Base-by-base conservation (phyloP, 2,113 vertebrate genomes). In the Oostethus manadensis region DNA sequence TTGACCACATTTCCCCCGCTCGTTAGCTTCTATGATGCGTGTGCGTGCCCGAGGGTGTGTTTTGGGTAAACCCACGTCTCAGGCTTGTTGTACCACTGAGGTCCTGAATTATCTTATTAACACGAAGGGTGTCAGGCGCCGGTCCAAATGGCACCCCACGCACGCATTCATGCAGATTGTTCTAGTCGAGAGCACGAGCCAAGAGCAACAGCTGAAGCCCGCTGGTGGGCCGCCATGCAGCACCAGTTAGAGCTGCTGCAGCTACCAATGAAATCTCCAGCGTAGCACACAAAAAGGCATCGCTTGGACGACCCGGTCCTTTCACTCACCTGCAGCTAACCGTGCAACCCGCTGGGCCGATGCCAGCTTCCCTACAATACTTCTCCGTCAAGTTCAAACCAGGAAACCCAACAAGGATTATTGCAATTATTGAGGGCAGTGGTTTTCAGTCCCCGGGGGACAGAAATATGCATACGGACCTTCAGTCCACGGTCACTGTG, bases 71-170 rank as follows among this genome's bases (percentile, higher is more conserved):
- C 88, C 89, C 88, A 88, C 89, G 84, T 84, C 79, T 77, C 87
- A 88, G 89, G 88, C 89, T 90, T 89, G 87, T 92, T 90, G 89
- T 93, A 93, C 93, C 93, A 94, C 92, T 93, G 91, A 93, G 93
- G 92, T 92, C 88, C 94, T 95, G 94, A 96, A 96, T 96, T 93
- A 89, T 83, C 93, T 95, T 95, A 97, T 97, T 98, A 98, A 93
- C 93, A 92, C 90, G 90, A 85, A 93, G 93, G 80, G 92, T 91
- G 91, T 91, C 78, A 76, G 93, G 94, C 94, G 90, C 76, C 75
- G 84, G 92, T 97, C 95, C 96, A 98, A 94, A 94, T 92, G 93
- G 92, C 91, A 92, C 91, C 88, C 86, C 91, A 84, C 91, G 88
- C 22, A 26, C 17, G 4, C 44, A 50, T 22, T 18, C 0, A 9